Conservation (phyloP, 53 echinoderm and acorn worm genomes). For the Actinopyga echinites region DNA sequence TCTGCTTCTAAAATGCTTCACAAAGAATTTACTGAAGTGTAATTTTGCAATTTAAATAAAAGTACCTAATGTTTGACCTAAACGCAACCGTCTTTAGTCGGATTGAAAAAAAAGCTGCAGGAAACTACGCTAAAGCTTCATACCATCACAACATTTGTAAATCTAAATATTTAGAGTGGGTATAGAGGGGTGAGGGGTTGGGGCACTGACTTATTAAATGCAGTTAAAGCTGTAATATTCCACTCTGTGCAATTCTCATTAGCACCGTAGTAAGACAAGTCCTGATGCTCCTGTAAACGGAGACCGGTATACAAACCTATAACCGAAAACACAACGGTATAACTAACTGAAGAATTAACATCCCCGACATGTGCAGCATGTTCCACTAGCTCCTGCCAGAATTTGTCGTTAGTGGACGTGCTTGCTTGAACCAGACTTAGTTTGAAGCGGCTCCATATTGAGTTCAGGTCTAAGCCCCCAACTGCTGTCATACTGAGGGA, state of each 20-base stretch:
- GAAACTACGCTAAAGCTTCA: no score
- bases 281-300: constrained; percentile 5
- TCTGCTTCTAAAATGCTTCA: no score
- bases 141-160: no score
- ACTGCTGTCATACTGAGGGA: constrained; percentile 60
- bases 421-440: background rate
- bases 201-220: no score
- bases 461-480: constrained; percentile 73
- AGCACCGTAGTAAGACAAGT: background rate
- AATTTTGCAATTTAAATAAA: no score
- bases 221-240: no score
- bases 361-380: background rate
- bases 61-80: no score
- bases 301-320: constrained; percentile 34
- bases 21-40: no score
- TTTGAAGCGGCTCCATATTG: constrained; percentile 60
- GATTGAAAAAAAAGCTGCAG: no score
- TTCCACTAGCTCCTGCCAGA: constrained; percentile 4
- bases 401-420: background rate
- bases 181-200: no score
- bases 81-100: no score
- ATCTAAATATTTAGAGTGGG: no score
- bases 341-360: background rate
- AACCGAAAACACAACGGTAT: constrained; percentile 15
- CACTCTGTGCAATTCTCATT: background rate